Conservation (phyloP, 2,797 vertebrate species). For the Girardinus metallicus region DNA sequence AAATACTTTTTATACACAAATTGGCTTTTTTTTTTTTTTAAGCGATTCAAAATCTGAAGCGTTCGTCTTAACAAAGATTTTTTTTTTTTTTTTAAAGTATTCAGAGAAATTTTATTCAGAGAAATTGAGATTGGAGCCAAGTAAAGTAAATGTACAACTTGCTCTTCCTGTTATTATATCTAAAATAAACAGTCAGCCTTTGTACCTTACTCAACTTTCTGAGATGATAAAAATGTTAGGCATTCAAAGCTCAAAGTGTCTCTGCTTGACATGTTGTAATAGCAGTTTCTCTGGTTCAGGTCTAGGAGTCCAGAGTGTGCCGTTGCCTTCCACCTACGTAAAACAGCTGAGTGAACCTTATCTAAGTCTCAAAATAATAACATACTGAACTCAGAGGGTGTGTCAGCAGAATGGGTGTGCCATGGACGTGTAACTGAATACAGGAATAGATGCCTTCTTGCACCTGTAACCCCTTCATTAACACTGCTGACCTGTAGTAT, state of each 20-base stretch:
- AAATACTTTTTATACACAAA: neutral
- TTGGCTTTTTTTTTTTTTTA: neutral
- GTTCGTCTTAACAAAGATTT: neutral
- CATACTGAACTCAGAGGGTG: slow-evolving; percentile 53
- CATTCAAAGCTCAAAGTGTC: neutral
- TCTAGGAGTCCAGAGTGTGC: neutral
- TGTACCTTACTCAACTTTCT: neutral
- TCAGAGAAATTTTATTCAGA: neutral
- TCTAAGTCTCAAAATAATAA: slow-evolving; percentile 30
- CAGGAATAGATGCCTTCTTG: neutral
- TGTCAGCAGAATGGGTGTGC: slow-evolving; percentile 65
- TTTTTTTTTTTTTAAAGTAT: too few relatives aligned
- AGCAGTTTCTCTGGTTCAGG: slow-evolving; percentile 37
- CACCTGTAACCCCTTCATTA: neutral
- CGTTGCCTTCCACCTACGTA: slow-evolving; percentile 59
- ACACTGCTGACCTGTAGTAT: neutral
- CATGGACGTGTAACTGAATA: slow-evolving; percentile 33
- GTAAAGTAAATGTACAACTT: neutral
- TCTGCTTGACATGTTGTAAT: slow-evolving; percentile 28
- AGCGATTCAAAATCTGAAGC: neutral
- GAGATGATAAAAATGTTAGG: slow-evolving; percentile 2
- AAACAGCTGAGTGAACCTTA: slow-evolving; percentile 63
- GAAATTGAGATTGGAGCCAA: neutral
- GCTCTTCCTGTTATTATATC: neutral
- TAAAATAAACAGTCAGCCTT: neutral